Conservation (phyloP, 2,113 vertebrate species). For the Cyprinodon tularosa region DNA sequence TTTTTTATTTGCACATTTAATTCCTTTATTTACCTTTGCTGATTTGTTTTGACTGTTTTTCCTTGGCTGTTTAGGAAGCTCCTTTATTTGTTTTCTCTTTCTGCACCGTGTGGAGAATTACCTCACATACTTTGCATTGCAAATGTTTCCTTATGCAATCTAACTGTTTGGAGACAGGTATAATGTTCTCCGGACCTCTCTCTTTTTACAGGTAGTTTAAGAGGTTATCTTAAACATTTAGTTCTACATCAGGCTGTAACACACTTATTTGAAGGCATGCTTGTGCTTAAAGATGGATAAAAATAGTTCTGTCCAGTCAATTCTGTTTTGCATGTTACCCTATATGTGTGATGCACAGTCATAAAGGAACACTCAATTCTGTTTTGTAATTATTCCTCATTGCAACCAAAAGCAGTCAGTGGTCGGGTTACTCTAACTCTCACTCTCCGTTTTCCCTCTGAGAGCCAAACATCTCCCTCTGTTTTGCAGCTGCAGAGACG, state of each 20-base stretch:
- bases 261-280: not conserved
- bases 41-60: conserved; percentile 39
- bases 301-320: not conserved
- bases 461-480: conserved; percentile 1
- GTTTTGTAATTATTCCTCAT: not conserved
- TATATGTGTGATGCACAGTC: not conserved
- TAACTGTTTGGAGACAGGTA: conserved; percentile 39
- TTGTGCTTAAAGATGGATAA: not conserved
- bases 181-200: conserved; percentile 48
- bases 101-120: conserved; percentile 23
- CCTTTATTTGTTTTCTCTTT: not conserved
- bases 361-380: not conserved
- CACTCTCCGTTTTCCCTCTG: not conserved
- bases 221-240: conserved; percentile 10
- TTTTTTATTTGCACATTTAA: not conserved
- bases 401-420: conserved; percentile 3
- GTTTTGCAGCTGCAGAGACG: conserved; percentile 11
- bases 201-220: conserved; percentile 10
- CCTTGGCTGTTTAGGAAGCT: not conserved
- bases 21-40: conserved; percentile 15
- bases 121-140: conserved; percentile 59
- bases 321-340: not conserved
- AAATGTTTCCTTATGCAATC: conserved; percentile 61
- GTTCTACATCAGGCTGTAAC: not conserved
- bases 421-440: not conserved